Base-by-base conservation (phyloP, 2,888 invertebrate genomes). In the Nysson spinosus region DNA sequence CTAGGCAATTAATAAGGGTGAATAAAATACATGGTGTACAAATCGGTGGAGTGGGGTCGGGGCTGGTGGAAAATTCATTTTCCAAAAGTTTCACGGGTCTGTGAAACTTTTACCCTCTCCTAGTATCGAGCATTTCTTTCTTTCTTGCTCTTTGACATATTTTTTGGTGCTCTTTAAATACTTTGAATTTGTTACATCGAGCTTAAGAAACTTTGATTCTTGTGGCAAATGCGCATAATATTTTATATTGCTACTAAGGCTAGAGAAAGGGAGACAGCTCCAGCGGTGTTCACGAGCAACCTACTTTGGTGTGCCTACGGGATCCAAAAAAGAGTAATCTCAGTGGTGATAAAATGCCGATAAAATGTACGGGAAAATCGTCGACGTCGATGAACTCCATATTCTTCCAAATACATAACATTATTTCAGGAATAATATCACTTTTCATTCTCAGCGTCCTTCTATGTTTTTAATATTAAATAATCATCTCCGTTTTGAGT, bases 231-330 rank as follows among this genome's bases (percentile, higher is more conserved):
- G 61, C 62, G 56, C n/a, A n/a, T n/a, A n/a, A n/a, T n/a, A n/a
- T n/a, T 49, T 42, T 28, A 52, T 54, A 34, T 60, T 63, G 52
- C 65, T 74, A 68, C 65, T 55, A 57, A 75, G 69, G 69, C 63
- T 68, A 74, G 56, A 72, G 63, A 70, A 65, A 55, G 61, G 64
- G 68, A 58, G 56, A 81, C 81, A 81, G 81, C 82, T 83, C 83
- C 83, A 83, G 82, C 62, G 74, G 64, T 86, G 85, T 85, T 84
- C 83, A 85, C 85, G 85, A 86, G 85, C 86, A 85, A 86, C 86
- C 84, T 86, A 86, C 85, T 82, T 82, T 83, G 81, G 81, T 84
- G 84, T 85, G 83, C 83, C 83, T 86, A 86, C 85, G 73, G 83
- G 83, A 82, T 81, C 72, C 76, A 78, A 80, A 79, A 69, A 20